These are phyloP conservation scores for Oryctolagus cuniculus DNA, from an alignment of 2,113 vertebrate genomes.

Conservation along the genomic window mOryCun1.1 NC_091434.1:63601001-63601500, in stretches of 20 bases:
- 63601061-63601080: conserved; percentile 6
- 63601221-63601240: not conserved
- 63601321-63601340: conserved; percentile 10
- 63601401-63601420: not conserved
- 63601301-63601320: conserved; percentile 25
- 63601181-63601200: conserved; percentile 41
- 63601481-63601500: not conserved
- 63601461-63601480: not conserved
- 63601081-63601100: not conserved
- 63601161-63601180: not conserved
- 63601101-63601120: conserved; percentile 35
- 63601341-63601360: not conserved
- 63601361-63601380: not conserved
- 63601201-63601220: not conserved
- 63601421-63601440: not conserved
- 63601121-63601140: not conserved
- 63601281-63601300: not conserved
- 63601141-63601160: not conserved
- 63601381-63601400: not conserved
- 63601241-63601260: not conserved
- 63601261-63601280: not conserved
- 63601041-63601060: conserved; percentile 42
- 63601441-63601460: not conserved
- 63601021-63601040: conserved; percentile 51
- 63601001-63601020: conserved; percentile 12